phyloP scores from a whole-genome alignment of 1,140 invertebrate species.

The Drosophila mauritiana region DNA sequence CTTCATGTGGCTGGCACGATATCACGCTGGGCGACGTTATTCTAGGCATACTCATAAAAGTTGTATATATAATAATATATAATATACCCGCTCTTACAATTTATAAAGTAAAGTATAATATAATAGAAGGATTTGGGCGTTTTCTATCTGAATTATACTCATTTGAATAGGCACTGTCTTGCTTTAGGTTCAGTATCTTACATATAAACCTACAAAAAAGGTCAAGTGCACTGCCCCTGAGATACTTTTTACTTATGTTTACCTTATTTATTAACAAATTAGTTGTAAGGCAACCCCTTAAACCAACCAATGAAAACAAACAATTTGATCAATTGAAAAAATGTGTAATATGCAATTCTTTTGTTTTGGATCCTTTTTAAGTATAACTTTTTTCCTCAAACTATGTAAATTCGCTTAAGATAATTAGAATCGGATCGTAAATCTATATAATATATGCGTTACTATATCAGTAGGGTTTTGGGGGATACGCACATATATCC shows the following conservation, averaged over 20 bases:
- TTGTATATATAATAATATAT: background rate
- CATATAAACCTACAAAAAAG: no score
- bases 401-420: constrained; percentile 61
- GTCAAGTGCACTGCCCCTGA: no score
- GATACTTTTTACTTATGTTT: no score
- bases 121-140: no score
- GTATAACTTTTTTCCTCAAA: constrained; percentile 58
- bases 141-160: no score
- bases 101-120: no score
- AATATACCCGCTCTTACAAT: no score
- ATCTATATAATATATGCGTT: constrained; percentile 36
- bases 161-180: no score
- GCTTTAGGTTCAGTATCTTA: no score
- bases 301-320: background rate
- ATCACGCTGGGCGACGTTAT: constrained; percentile 12
- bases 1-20: constrained; percentile 12
- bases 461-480: constrained; percentile 19
- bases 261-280: no score
- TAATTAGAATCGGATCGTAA: constrained; percentile 43
- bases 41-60: background rate
- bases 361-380: constrained; percentile 45
- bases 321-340: constrained; percentile 34
- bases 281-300: no score
- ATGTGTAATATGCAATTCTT: constrained; percentile 58
- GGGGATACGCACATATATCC: constrained; percentile 35